Base-by-base conservation (phyloP, 2,888 invertebrate genomes). In the Tribolium freemani region DNA sequence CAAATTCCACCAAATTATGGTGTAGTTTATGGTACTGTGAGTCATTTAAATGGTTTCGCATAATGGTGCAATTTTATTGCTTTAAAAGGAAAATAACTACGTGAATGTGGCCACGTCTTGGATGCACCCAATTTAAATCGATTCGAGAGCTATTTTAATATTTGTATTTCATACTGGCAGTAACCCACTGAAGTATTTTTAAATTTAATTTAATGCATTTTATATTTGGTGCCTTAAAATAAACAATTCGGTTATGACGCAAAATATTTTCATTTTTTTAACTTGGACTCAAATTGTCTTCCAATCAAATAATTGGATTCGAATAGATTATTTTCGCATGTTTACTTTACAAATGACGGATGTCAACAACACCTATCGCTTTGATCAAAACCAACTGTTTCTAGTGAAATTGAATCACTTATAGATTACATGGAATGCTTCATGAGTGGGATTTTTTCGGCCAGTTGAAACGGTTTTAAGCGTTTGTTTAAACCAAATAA, bases 131-230 rank as follows among this genome's bases (percentile, higher is more conserved):
- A 38, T 38, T n/a, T 6, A 9, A 8, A 38, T 38, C 31, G 9
- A 38, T 38, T 8, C 8, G 9, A 56, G 56, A n/a, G n/a, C 30
- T 54, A 30, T 54, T 31, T 56, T 30, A 2, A 56, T 31, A 8
- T 21, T 38, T 38, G 31, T 5, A 8, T 38, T 4, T 38, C 31
- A 21, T n/a, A n/a, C 21, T 21, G 2, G 31, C 6, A 38, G 8
- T 8, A 8, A 38, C 38, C 38, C 38, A 38, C 38, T 38, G 38
- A 56, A 56, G 16, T 31, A 54, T 30, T 56, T 56, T 56, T 61
- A 46, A 21, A 10, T 10, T 16, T 9, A 20, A n/a, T n/a, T n/a
- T 16, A 16, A 26, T 31, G 30, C 20, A 26, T 63, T 61, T 63
- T 63, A n/a, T 20, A 21, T 38, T 6, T 53, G 53, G n/a, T 53